phyloP scores from a whole-genome alignment of 2,797 vertebrate genomes.

The Uromys caudimaculatus region DNA sequence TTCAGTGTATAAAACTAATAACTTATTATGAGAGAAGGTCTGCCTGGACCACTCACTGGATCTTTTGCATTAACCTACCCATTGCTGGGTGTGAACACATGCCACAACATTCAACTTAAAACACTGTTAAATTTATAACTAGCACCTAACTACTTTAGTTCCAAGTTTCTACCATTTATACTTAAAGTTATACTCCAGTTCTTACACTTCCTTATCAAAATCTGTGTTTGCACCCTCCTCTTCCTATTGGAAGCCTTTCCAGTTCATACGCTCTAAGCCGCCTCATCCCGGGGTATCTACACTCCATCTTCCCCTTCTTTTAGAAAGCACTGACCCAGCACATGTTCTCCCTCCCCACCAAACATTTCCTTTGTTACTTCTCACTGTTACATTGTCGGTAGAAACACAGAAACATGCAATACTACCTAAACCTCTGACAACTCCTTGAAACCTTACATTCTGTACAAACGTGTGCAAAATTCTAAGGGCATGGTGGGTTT shows the following conservation, averaged over 20 bases:
- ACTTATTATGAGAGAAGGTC: not conserved
- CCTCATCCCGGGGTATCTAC: not conserved
- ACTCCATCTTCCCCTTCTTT: not conserved
- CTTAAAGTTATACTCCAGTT: not conserved
- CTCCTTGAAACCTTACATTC: not conserved
- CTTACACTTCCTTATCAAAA: not conserved
- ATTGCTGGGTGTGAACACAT: not conserved
- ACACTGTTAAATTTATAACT: not conserved
- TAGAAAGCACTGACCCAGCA: not conserved
- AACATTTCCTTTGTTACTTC: not conserved
- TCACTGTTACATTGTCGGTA: not conserved
- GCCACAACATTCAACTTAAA: not conserved
- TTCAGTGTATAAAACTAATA: not conserved
- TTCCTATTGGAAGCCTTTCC: not conserved
- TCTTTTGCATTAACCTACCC: not conserved
- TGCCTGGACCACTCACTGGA: not conserved
- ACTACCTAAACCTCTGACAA: not conserved
- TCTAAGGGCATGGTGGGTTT: not conserved
- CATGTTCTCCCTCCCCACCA: not conserved
- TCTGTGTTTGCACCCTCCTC: not conserved
- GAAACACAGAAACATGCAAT: not conserved
- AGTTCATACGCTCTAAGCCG: not conserved
- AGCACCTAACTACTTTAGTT: not conserved
- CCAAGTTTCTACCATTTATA: conserved; percentile 9
- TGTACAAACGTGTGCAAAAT: not conserved